Base-by-base conservation (phyloP, 2,888 invertebrate species). In the Ramazzottius varieornatus region DNA sequence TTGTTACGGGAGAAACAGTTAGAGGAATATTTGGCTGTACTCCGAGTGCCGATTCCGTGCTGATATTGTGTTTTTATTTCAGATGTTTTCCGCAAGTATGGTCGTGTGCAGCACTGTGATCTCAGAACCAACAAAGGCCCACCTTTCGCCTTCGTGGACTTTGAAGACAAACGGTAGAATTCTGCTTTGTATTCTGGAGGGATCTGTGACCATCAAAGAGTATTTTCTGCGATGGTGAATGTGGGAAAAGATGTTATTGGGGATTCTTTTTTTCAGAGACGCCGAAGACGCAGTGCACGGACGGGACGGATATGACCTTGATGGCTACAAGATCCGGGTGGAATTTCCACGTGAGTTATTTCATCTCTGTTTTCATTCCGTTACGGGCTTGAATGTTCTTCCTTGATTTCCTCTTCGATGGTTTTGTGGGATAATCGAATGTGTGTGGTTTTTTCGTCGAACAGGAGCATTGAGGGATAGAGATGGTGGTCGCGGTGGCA, bases 261-360 rank as follows among this genome's bases (percentile, higher is more conserved):
- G 4, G 4, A n/a, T 16, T 29, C 54, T 29, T 13, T 54, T 54
- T 8, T 29, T 24, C 24, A 92, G 94, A 70, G 96, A 96, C 79
- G 94, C 96, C 0, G 92, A 92, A 74, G 96, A 96, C 79, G 94
- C 96, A 0, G 93, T 96, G 0, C 86, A 88, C 68, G 89, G 91
- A 0, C 82, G 96, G 66, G 96, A 98, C 78, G 94, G 94, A 0
- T 98, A 96, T 75, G 93, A 96, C 76, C 96, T 94, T 75, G 98
- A 98, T 75, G 98, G 98, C 1, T 96, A 96, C 77, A 83, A 92
- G 64, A 81, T 98, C 20, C 81, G 98, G 63, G 98, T 99, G 1
- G 98, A 98, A 78, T 94, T 96, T 77, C 96, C 96, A 0, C 82
- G 94, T 63, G 8, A 40, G 40, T 40, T 13, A 13, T 8, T 8